Conservation (phyloP, 2,888 invertebrate genomes). For the Pachymerium ferrugineum region DNA sequence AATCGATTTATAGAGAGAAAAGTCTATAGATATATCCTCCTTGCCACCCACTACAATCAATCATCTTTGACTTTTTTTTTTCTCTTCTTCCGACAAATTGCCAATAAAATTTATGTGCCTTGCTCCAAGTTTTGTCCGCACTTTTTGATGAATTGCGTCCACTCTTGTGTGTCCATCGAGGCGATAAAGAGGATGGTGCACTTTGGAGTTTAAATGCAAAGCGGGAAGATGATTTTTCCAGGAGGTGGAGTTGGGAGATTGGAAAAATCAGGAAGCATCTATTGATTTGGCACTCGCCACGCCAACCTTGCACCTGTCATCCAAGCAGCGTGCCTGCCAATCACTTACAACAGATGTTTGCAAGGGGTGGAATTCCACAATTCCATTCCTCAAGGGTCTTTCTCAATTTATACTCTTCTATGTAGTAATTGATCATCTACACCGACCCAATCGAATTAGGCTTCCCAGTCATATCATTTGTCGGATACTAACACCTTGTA, state of each 20-base stretch:
- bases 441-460: not conserved
- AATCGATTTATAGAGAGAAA: not conserved
- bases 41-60: not conserved
- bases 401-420: not conserved
- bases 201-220: not conserved
- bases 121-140: not conserved
- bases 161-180: not conserved
- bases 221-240: not conserved
- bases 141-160: not conserved
- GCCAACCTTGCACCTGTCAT: slow-evolving; percentile 18
- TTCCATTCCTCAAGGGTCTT: not conserved
- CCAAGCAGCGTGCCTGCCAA: slow-evolving; percentile 1
- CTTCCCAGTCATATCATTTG: no score
- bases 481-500: no score
- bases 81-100: not conserved
- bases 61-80: not conserved
- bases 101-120: slow-evolving; percentile 12
- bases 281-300: slow-evolving; percentile 10
- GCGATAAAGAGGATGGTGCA: no score
- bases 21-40: not conserved
- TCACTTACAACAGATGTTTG: slow-evolving; percentile 3
- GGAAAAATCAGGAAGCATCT: slow-evolving; percentile 14
- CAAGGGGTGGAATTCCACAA: not conserved
- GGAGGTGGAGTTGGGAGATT: not conserved
- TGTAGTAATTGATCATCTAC: not conserved